A percentile compares a stretch with the other conserved stretches of the same genome.
Conservation (phyloP, 2,797 vertebrate species). For the Erpetoichthys calabaricus region DNA sequence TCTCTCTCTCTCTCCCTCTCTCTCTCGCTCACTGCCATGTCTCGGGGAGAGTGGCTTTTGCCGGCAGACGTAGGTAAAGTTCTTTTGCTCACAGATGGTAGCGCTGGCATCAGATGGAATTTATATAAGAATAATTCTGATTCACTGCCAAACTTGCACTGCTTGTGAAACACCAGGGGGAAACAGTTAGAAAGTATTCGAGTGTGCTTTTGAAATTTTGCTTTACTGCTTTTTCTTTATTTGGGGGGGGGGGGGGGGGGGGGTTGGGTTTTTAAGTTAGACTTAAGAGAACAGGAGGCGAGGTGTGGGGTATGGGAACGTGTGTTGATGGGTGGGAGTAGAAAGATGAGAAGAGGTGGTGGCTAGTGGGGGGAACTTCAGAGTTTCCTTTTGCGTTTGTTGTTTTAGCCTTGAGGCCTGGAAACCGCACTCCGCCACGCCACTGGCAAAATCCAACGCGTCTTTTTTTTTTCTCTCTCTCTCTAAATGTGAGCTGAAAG, state of each 20-base stretch:
- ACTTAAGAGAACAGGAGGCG: no score
- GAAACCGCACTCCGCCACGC: conserved; percentile 44
- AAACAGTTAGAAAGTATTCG: conserved; percentile 53
- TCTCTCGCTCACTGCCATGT: conserved; percentile 40
- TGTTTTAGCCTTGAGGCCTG: conserved; percentile 58
- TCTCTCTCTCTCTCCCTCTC: conserved; percentile 17
- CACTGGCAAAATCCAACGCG: conserved; percentile 47
- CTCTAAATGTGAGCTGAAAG: conserved; percentile 35
- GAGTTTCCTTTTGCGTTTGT: conserved; percentile 48
- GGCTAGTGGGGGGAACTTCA: conserved; percentile 52
- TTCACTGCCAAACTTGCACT: conserved; percentile 69
- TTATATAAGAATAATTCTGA: conserved; percentile 83
- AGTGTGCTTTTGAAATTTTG: conserved; percentile 40
- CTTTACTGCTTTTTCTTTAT: conserved; percentile 4
- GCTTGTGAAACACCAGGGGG: conserved; percentile 55
- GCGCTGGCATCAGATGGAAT: conserved; percentile 78
- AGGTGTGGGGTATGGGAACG: no score
- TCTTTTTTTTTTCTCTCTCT: conserved; percentile 31
- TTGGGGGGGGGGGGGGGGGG: not conserved
- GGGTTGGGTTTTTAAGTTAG: no score
- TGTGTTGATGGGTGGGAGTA: not conserved
- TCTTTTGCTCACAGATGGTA: conserved; percentile 75
- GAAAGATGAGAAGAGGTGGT: conserved; percentile 45
- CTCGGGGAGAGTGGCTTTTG: conserved; percentile 62
- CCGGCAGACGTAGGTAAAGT: conserved; percentile 70